Evolutionary conservation across 2,888 invertebrate species (phyloP), one percentile per base, ranked within the genome.

Genomic region (Glyphotaelius pellucidus): DNA sequence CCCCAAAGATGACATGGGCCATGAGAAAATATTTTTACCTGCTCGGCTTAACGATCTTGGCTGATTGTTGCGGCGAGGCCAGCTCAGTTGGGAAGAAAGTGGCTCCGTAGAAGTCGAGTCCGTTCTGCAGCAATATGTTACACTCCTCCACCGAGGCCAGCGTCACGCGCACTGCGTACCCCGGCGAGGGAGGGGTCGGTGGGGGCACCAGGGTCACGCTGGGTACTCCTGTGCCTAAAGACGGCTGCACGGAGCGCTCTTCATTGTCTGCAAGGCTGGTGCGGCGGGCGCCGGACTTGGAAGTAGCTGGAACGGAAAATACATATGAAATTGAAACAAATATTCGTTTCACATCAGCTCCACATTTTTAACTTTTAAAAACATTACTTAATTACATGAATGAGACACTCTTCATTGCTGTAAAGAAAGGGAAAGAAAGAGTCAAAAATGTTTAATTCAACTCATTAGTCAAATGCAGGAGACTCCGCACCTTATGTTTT

Each of bases 51-150:
- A 96, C 96, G 94, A 97, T 95, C 94, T 96, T 97, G 52, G 96
- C 97, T 88, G 97, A 96, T 94, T 97, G 96, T 92, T 97, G 96
- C 52, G 97, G 97, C 93, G 97, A 96, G 81, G 97, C 97, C 93
- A 98, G 96, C 95, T 98, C 98, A 5, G 98, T 98, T 89, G 98
- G 98, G 95, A 98, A 98, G 96, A 97, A 98, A 38, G 98, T 98
- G 85, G 98, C 98, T 32, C 98, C 98, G 94, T 98, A 98, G 96
- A 98, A 98, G 95, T 98, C 98, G 92, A 98, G 96, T 0, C 98
- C 98, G 94, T 98, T 98, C 95, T 98, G 98, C 92, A 98, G 96
- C 91, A 98, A 96, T 94, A 97, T 97, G 95, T 98, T 98, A 94
- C 97, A 97, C 94, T 98, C 98, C 94, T 98, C 98, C 93, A 98